Evolutionary conservation across 2,113 vertebrate species (phyloP).

Genomic region (Otolemur garnettii): DNA sequence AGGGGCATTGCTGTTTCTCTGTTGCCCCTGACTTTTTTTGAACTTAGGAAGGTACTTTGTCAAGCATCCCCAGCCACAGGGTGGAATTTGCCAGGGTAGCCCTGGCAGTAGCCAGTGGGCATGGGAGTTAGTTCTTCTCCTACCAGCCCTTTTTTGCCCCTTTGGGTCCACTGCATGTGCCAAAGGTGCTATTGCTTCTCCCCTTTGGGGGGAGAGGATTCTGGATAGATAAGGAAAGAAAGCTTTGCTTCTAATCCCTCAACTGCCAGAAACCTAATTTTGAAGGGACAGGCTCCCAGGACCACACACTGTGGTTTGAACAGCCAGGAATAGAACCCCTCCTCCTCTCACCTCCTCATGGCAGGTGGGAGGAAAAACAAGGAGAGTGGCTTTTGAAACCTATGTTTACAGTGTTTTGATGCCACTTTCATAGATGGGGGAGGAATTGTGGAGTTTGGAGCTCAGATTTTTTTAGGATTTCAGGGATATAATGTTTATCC

Average conservation of each 20-base stretch:
- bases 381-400: constrained; percentile 79
- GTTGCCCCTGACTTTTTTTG: constrained; percentile 7
- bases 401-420: constrained; percentile 78
- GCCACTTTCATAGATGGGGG: constrained; percentile 59
- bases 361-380: constrained; percentile 71
- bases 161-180: not conserved
- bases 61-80: not conserved
- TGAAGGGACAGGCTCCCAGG: not conserved
- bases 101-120: not conserved
- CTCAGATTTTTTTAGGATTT: constrained; percentile 74
- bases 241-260: not conserved
- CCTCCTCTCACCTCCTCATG: constrained; percentile 55
- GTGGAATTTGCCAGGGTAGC: not conserved
- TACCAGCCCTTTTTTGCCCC: not conserved
- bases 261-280: not conserved
- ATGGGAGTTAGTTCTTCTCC: not conserved
- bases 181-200: not conserved
- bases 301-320: constrained; percentile 60
- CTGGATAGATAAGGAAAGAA: constrained; percentile 10
- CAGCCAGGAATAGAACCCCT: constrained; percentile 72
- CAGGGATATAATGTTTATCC: constrained; percentile 64
- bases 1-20: not conserved
- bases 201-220: not conserved
- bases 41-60: not conserved
- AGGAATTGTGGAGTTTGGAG: constrained; percentile 70